These are phyloP conservation scores for Phaethornis superciliosus DNA, from an alignment of 2,113 vertebrate genomes.

Conservation along the genomic window DNA sequence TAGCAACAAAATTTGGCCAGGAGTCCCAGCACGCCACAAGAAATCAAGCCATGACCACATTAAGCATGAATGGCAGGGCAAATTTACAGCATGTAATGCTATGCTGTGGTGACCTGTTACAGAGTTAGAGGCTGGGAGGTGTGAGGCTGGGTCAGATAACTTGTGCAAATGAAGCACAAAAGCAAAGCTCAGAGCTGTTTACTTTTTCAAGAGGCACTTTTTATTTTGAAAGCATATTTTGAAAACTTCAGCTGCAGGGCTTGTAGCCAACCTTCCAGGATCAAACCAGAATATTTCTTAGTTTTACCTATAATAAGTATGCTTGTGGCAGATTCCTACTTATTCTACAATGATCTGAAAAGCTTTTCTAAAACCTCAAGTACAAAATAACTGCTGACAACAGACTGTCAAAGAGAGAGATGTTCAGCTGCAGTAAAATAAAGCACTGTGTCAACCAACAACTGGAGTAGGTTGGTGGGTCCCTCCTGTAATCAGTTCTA, in stretches of 20 bases:
- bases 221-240: neutral
- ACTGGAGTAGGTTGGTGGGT: neutral
- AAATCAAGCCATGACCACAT: neutral
- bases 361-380: neutral
- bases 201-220: neutral
- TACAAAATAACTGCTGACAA: neutral
- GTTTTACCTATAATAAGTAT: neutral
- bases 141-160: neutral
- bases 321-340: neutral
- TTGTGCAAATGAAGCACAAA: neutral
- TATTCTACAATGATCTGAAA: neutral
- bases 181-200: neutral
- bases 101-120: neutral
- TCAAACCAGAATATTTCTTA: neutral
- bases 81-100: neutral
- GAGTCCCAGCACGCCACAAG: neutral
- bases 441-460: neutral
- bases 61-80: neutral
- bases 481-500: neutral
- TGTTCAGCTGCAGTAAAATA: neutral
- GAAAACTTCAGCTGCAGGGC: neutral
- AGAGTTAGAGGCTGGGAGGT: neutral
- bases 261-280: neutral
- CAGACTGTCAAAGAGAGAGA: neutral
- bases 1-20: slow-evolving; percentile 4